Evolutionary conservation across 2,888 invertebrate genomes (phyloP).

Genomic region (Theodoxus fluviatilis): DNA sequence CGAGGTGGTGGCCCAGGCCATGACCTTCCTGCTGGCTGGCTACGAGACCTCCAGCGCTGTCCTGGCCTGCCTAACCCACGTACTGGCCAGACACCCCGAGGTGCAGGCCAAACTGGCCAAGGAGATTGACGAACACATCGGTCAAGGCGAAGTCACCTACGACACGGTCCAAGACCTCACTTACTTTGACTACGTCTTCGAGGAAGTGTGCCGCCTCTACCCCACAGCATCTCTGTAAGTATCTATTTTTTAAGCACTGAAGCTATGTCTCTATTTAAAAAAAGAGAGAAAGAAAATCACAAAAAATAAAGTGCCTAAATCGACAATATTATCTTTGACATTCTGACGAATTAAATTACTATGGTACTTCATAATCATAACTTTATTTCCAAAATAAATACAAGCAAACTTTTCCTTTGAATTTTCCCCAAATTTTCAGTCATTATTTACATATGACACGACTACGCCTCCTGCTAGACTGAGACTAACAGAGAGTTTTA

Average conservation of each 20-base stretch:
- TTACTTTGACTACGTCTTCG: conserved; percentile 66
- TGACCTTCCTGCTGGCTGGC: conserved; percentile 68
- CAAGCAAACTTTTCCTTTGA: too few species aligned
- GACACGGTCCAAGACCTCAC: conserved; percentile 57
- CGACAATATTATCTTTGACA: too few species aligned
- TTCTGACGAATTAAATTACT: too few species aligned
- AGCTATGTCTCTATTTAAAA: background rate
- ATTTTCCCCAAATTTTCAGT: too few species aligned
- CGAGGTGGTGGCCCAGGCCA: conserved; percentile 58
- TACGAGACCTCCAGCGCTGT: conserved; percentile 70
- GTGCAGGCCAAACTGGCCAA: conserved; percentile 65
- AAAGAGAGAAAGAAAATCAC: background rate
- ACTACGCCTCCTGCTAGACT: too few species aligned
- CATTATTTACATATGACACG: too few species aligned
- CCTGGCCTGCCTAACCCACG: conserved; percentile 66
- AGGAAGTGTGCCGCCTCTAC: conserved; percentile 65
- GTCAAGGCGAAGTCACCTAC: conserved; percentile 57
- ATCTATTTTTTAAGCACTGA: background rate
- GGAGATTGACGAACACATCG: conserved; percentile 62
- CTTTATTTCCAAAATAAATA: too few species aligned
- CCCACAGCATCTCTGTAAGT: conserved; percentile 62
- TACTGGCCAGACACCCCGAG: conserved; percentile 65
- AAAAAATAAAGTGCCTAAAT: too few species aligned
- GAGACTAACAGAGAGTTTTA: too few species aligned
- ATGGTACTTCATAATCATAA: too few species aligned